Evolutionary conservation across 2,888 invertebrate species (phyloP), one percentile per base, ranked within the genome.

Genomic region (Scaptomyza caliginosa): DNA sequence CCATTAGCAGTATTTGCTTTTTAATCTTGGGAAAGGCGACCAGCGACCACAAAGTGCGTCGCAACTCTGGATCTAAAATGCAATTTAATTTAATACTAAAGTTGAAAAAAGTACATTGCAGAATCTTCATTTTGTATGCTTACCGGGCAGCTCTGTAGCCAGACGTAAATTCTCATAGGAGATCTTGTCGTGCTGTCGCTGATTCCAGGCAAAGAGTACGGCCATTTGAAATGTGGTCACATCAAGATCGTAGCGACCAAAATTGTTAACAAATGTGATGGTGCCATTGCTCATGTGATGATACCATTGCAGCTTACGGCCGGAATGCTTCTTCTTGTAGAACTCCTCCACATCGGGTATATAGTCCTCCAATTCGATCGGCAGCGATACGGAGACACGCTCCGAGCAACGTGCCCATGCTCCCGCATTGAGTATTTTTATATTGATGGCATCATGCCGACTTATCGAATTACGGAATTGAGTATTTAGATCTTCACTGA

Each of bases 201-300:
- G 98, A 93, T 99, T 99, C 99, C 99, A 99, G 13, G 98, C 98
- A 92, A 99, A 99, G 39, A 99, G 92, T 13, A 99, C 99, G 34
- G 99, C 98, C 99, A 99, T 99, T 94, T 99, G 99, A 92, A 99
- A 99, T 23, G 99, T 99, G 11, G 99, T 99, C 5, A 99, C 99
- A 90, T 99, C 99, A 83, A 99, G 93, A 92, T 99, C 99, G 92
- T 97, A 99, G 80, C 96, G 95, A 1, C 98, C 99, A 54, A 96
- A 94, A 77, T 95, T 94, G 91, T 98, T 99, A 0, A 95, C 94
- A 92, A 99, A 99, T 21, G 97, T 98, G 81, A 99, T 98, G 66
- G 98, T 98, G 80, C 99, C 99, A 92, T 99, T 99, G 74, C 99
- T 98, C 99, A 99, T 99, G 89, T 99, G 98, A 92, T 99, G 99